Evolutionary conservation across 2,888 invertebrate species (phyloP).

Genomic region (Cactoblastis cactorum): DNA sequence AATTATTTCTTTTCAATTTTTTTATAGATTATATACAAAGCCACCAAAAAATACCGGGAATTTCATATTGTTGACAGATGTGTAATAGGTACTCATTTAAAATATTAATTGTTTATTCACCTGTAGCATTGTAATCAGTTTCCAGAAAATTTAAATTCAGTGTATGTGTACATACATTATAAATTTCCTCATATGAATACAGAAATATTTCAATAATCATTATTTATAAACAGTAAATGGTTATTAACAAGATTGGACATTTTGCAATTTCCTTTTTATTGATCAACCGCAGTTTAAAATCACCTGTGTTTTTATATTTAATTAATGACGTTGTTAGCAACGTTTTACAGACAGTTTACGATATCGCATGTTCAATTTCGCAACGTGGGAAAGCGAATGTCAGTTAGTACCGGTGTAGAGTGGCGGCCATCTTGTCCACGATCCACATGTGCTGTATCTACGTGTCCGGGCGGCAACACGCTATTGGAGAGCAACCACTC

Average conservation of each 20-base stretch:
- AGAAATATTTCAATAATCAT: too few relatives aligned
- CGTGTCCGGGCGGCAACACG: constrained; percentile 72
- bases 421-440: constrained; percentile 71
- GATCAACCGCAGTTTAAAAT: not conserved
- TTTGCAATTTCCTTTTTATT: too few relatives aligned
- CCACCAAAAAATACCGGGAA: not conserved
- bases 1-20: not conserved
- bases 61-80: not conserved
- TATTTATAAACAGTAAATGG: too few relatives aligned
- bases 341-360: not conserved
- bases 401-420: constrained; percentile 38
- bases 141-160: too few relatives aligned
- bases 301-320: not conserved
- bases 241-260: too few relatives aligned
- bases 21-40: not conserved
- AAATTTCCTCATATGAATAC: too few relatives aligned
- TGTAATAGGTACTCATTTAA: not conserved
- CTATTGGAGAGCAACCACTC: constrained; percentile 72
- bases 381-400: constrained; percentile 78
- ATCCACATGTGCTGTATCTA: constrained; percentile 40
- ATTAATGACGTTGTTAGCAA: not conserved
- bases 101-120: not conserved
- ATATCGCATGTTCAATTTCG: constrained; percentile 32
- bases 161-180: too few relatives aligned
- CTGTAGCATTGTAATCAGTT: not conserved